Conservation (phyloP, 2,888 invertebrate species). For the Pantelozetes paolii region DNA sequence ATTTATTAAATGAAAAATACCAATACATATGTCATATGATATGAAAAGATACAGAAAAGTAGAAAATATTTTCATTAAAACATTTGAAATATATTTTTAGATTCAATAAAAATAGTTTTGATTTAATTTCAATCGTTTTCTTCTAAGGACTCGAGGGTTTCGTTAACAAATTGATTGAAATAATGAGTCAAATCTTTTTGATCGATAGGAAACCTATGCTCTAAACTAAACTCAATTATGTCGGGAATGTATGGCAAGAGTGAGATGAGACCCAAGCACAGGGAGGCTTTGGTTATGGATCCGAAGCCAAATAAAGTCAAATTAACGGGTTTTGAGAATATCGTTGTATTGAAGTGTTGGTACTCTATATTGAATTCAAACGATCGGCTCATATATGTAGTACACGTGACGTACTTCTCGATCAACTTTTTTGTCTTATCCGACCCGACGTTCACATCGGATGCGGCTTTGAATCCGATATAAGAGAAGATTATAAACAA, state of each 20-base stretch:
- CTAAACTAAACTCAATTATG: slow-evolving; percentile 28
- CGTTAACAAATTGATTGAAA: slow-evolving; percentile 17
- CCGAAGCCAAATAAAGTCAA: slow-evolving; percentile 25
- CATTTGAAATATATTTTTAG: too few species aligned
- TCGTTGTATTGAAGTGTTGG: slow-evolving; percentile 18
- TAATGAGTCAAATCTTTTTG: slow-evolving; percentile 12
- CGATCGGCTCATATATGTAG: neutral
- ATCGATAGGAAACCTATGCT: slow-evolving; percentile 22
- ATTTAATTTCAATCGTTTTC: slow-evolving; percentile 14
- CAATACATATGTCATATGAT: too few species aligned
- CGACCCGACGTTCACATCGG: neutral
- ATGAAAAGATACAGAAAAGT: too few species aligned
- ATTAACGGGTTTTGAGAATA: neutral
- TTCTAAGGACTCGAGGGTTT: slow-evolving; percentile 7
- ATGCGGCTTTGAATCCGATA: slow-evolving; percentile 2
- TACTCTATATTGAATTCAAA: slow-evolving; percentile 21
- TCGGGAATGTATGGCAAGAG: slow-evolving; percentile 13
- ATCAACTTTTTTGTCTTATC: slow-evolving; percentile 1
- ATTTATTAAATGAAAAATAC: too few species aligned
- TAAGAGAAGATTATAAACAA: neutral
- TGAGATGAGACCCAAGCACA: neutral
- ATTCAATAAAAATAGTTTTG: too few species aligned
- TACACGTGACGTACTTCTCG: slow-evolving; percentile 16
- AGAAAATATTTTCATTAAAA: too few species aligned
- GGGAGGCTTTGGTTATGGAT: slow-evolving; percentile 7